Percentiles rank a stretch among this genome's conserved stretches.
Conservation (phyloP, 2,113 vertebrate species). For the Clupea harengus region DNA sequence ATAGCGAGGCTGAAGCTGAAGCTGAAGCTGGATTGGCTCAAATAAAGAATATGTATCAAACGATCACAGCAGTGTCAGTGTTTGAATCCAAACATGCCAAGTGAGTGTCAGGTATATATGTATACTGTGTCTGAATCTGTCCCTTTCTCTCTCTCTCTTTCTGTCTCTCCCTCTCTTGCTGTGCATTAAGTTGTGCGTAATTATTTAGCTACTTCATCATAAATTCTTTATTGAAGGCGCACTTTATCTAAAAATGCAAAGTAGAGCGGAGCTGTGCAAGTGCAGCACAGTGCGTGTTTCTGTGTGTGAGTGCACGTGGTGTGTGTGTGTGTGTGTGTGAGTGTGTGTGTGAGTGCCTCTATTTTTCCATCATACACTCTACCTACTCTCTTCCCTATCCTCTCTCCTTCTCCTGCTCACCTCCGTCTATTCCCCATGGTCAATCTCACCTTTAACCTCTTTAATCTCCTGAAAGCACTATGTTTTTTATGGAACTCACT, state of each 20-base stretch:
- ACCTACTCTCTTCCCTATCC: background rate
- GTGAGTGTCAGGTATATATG: constrained; percentile 10
- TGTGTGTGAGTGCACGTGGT: background rate
- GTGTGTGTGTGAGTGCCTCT: background rate
- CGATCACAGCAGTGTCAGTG: constrained; percentile 36
- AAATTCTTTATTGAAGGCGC: constrained; percentile 66
- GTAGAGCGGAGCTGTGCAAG: constrained; percentile 39
- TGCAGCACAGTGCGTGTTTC: constrained; percentile 26
- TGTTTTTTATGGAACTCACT: constrained; percentile 13
- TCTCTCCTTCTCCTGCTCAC: background rate
- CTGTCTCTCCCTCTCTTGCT: constrained; percentile 16
- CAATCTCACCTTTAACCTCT: constrained; percentile 24
- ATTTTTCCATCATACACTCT: background rate
- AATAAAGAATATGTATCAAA: constrained; percentile 76
- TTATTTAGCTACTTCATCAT: constrained; percentile 70
- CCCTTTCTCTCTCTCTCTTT: background rate
- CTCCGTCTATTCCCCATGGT: constrained; percentile 14
- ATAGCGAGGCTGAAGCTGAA: constrained; percentile 57
- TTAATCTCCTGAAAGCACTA: constrained; percentile 39
- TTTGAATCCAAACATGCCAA: constrained; percentile 21
- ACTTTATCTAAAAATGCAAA: constrained; percentile 63
- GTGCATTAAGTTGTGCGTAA: constrained; percentile 59
- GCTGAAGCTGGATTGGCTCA: constrained; percentile 63
- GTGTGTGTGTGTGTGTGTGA: background rate
- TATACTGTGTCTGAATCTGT: constrained; percentile 23